phyloP scores from a whole-genome alignment of 2,797 vertebrate species.

The Allobates femoralis region DNA sequence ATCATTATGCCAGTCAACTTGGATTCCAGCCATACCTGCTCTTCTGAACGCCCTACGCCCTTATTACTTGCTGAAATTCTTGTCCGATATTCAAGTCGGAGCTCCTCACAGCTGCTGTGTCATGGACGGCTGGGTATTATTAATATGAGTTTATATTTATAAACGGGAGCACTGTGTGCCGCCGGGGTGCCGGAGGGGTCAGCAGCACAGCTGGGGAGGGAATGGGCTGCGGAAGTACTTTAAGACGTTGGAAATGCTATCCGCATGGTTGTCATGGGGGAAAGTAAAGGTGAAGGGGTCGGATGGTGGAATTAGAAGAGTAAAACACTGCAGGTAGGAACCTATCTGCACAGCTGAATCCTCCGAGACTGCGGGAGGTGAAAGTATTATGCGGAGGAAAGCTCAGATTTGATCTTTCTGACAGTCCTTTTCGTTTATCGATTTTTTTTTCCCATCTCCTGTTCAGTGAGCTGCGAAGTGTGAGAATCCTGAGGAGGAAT shows the following conservation, averaged over 20 bases:
- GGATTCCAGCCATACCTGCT: slow-evolving; percentile 10
- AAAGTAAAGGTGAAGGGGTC: neutral
- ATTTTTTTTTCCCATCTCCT: slow-evolving; percentile 29
- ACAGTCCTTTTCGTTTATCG: slow-evolving; percentile 43
- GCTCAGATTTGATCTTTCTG: slow-evolving; percentile 40
- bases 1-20: neutral
- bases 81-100: slow-evolving; percentile 16
- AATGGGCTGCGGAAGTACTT: slow-evolving; percentile 35
- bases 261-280: slow-evolving; percentile 21
- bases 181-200: slow-evolving; percentile 30
- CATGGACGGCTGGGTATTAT: slow-evolving; percentile 36
- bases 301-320: neutral
- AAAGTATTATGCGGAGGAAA: slow-evolving; percentile 26
- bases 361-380: slow-evolving; percentile 10
- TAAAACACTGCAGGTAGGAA: neutral
- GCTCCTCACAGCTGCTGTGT: slow-evolving; percentile 42
- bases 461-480: slow-evolving; percentile 35
- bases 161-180: slow-evolving; percentile 15
- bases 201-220: slow-evolving; percentile 33
- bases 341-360: neutral
- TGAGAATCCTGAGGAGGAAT: neutral
- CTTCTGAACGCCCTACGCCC: neutral
- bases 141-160: slow-evolving; percentile 46
- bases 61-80: slow-evolving; percentile 25
- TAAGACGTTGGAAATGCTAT: slow-evolving; percentile 17